Evolutionary conservation across 2,113 vertebrate genomes (phyloP).

Genomic region (Rhinopomastus cyanomelas): DNA sequence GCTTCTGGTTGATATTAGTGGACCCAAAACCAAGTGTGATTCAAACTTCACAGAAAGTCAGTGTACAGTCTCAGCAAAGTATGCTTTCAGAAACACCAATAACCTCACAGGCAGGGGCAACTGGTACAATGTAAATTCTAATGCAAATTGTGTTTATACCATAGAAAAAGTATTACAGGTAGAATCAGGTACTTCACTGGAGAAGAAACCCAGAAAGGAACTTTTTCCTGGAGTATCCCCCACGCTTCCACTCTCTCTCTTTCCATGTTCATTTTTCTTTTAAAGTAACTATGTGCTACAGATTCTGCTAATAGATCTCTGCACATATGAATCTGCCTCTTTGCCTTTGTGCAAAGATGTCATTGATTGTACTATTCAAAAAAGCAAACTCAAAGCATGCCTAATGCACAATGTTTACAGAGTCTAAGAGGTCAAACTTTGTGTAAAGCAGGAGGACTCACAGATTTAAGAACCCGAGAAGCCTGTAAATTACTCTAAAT

Average conservation of each 20-base stretch:
- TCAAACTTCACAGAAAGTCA: background rate
- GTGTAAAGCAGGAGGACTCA: background rate
- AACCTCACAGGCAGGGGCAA: background rate
- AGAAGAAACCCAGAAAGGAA: background rate
- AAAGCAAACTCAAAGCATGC: background rate
- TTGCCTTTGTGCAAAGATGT: background rate
- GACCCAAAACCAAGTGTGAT: background rate
- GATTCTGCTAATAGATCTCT: background rate
- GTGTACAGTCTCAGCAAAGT: background rate
- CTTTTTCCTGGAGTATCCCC: background rate
- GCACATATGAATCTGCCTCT: background rate
- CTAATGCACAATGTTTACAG: background rate
- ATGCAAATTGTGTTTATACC: background rate
- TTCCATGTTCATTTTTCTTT: background rate
- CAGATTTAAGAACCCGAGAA: slow-evolving; percentile 29
- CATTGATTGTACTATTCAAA: background rate
- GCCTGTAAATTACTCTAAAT: slow-evolving; percentile 59
- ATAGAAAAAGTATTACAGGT: background rate
- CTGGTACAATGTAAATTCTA: background rate
- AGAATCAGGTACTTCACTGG: accelerated
- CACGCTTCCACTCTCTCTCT: background rate
- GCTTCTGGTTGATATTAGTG: background rate
- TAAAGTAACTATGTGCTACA: background rate
- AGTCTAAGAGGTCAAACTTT: background rate
- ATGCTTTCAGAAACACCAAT: background rate